phyloP scores from a whole-genome alignment of 2,888 invertebrate species.

The Phorcus lineatus region DNA sequence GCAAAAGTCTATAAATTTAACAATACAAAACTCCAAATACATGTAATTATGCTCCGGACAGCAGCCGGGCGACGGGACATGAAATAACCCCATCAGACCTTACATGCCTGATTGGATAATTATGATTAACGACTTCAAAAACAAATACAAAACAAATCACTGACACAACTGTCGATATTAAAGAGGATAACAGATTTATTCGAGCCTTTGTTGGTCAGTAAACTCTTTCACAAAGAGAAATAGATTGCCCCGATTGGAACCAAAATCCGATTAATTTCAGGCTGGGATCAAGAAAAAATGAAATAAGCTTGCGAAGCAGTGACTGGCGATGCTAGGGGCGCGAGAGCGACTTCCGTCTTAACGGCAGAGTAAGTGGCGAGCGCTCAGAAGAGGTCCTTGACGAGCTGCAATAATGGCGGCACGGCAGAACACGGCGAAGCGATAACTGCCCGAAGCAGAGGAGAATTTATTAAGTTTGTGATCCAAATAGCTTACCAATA shows the following conservation, averaged over 20 bases:
- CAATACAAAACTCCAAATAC: no score
- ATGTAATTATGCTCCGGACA: no score
- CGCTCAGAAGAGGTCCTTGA: not conserved
- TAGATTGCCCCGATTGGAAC: not conserved
- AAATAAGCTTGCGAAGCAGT: not conserved
- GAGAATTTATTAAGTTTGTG: constrained; percentile 31
- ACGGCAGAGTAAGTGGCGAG: constrained; percentile 15
- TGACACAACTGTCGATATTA: no score
- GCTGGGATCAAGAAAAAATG: not conserved
- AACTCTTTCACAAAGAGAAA: no score
- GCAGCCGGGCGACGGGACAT: no score
- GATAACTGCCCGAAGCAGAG: constrained; percentile 17
- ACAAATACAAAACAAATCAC: no score
- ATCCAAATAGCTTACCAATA: constrained; percentile 35
- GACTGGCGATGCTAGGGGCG: constrained; percentile 1
- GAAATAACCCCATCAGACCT: no score
- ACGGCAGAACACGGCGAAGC: not conserved
- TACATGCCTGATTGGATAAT: no score
- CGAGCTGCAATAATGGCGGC: constrained; percentile 5
- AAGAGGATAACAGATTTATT: no score
- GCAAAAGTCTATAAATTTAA: no score
- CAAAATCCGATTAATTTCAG: constrained; percentile 10
- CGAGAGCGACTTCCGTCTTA: constrained; percentile 6
- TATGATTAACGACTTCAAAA: no score
- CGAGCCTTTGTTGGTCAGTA: no score